phyloP scores from a whole-genome alignment of 2,888 invertebrate genomes.

The Hyppa rectilinea region DNA sequence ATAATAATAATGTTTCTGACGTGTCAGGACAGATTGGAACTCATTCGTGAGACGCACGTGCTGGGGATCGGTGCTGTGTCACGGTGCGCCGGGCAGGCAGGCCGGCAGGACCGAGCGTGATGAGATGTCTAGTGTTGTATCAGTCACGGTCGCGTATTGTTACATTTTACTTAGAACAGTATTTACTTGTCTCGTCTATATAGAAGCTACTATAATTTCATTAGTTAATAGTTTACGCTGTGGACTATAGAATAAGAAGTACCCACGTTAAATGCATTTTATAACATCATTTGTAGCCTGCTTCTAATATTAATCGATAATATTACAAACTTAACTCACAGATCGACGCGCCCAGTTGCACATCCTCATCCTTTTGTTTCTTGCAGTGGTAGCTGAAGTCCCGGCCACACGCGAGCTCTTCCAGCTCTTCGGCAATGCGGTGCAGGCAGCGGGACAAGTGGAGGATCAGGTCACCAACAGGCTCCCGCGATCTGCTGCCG shows the following conservation, averaged over 20 bases:
- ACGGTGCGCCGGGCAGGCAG: too few relatives aligned
- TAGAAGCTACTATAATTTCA: not conserved
- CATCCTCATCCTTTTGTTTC: not conserved
- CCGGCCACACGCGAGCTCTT: slow-evolving; percentile 11
- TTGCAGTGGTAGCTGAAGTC: slow-evolving; percentile 19
- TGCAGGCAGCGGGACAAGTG: not conserved
- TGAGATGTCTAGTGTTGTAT: not conserved
- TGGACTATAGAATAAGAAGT: too few relatives aligned
- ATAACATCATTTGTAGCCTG: too few relatives aligned
- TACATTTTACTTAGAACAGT: not conserved
- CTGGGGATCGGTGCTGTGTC: not conserved
- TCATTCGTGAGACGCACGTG: slow-evolving; percentile 4
- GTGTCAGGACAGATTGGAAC: not conserved
- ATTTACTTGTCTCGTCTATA: not conserved
- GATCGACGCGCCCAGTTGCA: too few relatives aligned
- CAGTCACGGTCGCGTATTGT: not conserved
- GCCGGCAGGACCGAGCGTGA: too few relatives aligned
- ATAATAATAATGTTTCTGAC: not conserved
- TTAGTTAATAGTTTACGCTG: not conserved
- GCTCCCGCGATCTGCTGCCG: slow-evolving; percentile 5
- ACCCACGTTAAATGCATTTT: too few relatives aligned
- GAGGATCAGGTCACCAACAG: not conserved
- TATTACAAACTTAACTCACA: not conserved
- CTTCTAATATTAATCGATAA: too few relatives aligned
- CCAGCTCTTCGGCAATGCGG: slow-evolving; percentile 8